Percentiles rank a stretch among this genome's conserved stretches.
These are phyloP conservation scores for Takifugu flavidus DNA, from an alignment of 2,113 vertebrate species.

Conservation along the genomic window DNA sequence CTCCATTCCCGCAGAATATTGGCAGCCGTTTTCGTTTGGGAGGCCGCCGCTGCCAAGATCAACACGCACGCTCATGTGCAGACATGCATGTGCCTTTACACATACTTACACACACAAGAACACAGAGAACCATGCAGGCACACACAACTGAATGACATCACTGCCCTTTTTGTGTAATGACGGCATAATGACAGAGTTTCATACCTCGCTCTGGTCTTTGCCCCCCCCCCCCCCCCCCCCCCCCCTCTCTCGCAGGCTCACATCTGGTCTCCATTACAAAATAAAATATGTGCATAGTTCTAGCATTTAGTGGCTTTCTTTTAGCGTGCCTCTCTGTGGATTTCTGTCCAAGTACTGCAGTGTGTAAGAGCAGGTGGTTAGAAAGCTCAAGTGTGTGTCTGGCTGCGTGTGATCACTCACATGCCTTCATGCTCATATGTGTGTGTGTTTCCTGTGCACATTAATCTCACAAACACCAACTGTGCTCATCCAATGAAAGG, in stretches of 20 bases:
- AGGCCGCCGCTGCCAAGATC: no score
- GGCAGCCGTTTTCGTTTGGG: no score
- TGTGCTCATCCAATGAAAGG: slow-evolving; percentile 23
- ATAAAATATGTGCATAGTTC: slow-evolving; percentile 62
- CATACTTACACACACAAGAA: slow-evolving; percentile 9
- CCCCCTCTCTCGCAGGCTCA: slow-evolving; percentile 8
- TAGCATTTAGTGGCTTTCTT: slow-evolving; percentile 50
- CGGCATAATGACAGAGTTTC: slow-evolving; percentile 69
- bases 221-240: slow-evolving; percentile 7
- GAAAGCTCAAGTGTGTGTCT: slow-evolving; percentile 7
- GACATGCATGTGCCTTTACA: not conserved
- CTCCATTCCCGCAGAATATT: slow-evolving; percentile 6
- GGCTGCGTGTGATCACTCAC: not conserved
- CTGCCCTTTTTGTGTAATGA: slow-evolving; percentile 64
- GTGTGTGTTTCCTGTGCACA: slow-evolving; percentile 23
- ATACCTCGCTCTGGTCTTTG: slow-evolving; percentile 22
- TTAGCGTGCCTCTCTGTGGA: slow-evolving; percentile 39
- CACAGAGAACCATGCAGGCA: slow-evolving; percentile 52
- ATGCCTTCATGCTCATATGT: slow-evolving; percentile 14
- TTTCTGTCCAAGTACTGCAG: slow-evolving; percentile 36
- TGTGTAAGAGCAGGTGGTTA: slow-evolving; percentile 57
- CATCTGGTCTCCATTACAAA: slow-evolving; percentile 70
- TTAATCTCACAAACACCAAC: slow-evolving; percentile 24
- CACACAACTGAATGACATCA: slow-evolving; percentile 63
- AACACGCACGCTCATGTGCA: no score